phyloP scores from a whole-genome alignment of 2,113 vertebrate species.

The Crocuta crocuta region DNA sequence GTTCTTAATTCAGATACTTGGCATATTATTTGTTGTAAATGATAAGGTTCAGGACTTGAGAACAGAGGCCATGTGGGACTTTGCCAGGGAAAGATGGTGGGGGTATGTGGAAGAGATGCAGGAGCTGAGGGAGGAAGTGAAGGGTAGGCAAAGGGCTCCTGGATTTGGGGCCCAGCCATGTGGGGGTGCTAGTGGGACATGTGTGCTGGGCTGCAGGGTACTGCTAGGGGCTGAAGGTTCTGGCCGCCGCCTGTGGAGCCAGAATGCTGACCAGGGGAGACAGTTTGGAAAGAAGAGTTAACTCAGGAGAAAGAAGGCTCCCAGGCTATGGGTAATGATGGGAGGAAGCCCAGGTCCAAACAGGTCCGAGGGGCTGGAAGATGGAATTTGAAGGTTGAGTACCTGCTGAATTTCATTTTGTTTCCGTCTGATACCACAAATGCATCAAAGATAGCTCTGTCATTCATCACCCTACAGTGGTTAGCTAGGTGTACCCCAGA shows the following conservation, averaged over 20 bases:
- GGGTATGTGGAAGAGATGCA: neutral
- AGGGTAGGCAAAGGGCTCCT: neutral
- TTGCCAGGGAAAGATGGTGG: neutral
- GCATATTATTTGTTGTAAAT: neutral
- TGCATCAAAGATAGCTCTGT: neutral
- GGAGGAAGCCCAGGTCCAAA: neutral
- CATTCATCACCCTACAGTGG: rapidly evolving
- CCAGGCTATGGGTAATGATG: neutral
- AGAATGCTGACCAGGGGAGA: neutral
- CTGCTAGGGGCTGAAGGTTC: neutral
- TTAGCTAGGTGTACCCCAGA: neutral
- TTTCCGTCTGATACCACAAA: neutral
- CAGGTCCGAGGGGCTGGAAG: neutral
- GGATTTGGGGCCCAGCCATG: neutral
- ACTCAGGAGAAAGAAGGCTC: neutral
- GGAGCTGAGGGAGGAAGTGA: neutral
- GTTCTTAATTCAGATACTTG: neutral
- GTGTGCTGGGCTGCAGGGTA: neutral
- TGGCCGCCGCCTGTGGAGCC: neutral
- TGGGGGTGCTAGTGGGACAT: neutral
- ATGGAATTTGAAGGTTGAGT: neutral
- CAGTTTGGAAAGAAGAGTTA: neutral
- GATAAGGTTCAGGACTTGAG: neutral
- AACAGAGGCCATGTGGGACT: neutral
- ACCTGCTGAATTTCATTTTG: neutral